phyloP scores from a whole-genome alignment of 2,113 vertebrate genomes.

The Chaenogobius annularis region DNA sequence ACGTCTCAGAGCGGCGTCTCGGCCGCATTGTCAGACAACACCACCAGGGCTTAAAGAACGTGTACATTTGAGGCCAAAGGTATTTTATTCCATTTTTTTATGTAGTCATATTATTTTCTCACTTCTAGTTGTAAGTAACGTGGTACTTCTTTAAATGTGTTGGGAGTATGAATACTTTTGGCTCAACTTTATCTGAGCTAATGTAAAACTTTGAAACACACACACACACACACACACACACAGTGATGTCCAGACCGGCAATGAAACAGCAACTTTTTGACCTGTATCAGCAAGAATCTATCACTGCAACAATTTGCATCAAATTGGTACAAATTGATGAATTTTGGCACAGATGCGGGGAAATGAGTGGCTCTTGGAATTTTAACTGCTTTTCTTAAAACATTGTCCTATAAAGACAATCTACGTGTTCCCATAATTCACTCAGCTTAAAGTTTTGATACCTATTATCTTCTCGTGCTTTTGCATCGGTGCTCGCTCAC shows the following conservation, averaged over 20 bases:
- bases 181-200: not conserved
- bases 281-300: conserved; percentile 1
- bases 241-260: not conserved
- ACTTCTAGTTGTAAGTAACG: not conserved
- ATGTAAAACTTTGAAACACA: not conserved
- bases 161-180: not conserved
- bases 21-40: conserved; percentile 52
- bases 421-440: not conserved
- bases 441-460: not conserved
- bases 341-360: not conserved
- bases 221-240: not conserved
- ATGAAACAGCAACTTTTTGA: conserved; percentile 10
- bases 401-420: not conserved
- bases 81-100: not conserved
- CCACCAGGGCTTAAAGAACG: conserved; percentile 63
- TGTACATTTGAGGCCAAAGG: conserved; percentile 14
- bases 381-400: not conserved
- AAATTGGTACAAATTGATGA: conserved; percentile 1
- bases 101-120: not conserved
- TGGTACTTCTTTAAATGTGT: not conserved
- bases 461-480: conserved; percentile 25
- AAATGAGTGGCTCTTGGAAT: not conserved
- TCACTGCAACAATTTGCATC: conserved; percentile 8
- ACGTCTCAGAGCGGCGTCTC: conserved; percentile 66
- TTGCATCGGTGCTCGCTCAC: conserved; percentile 5